Evolutionary conservation across 1,140 invertebrate genomes (phyloP).

Genomic region (Ylistrum balloti): DNA sequence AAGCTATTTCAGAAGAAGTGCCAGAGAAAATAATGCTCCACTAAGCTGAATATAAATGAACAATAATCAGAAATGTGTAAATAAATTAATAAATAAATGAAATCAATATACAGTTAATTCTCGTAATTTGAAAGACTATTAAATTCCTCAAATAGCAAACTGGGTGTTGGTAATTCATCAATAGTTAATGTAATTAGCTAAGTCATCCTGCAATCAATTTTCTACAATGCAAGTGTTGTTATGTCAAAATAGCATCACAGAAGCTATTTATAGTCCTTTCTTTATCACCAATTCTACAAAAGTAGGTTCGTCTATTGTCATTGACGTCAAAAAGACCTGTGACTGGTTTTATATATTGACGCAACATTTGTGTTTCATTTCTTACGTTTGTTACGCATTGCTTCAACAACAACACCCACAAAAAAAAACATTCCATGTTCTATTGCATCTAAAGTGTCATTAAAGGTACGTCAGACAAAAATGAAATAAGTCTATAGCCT

Average conservation of each 20-base stretch:
- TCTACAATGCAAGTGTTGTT: neutral
- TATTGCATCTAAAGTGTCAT: neutral
- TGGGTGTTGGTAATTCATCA: neutral
- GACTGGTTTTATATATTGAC: slow-evolving; percentile 4
- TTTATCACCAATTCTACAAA: neutral
- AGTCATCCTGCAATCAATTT: neutral
- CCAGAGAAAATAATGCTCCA: no score
- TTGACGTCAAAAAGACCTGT: neutral
- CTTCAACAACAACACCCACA: neutral
- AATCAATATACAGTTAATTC: no score
- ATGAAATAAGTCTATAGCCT: neutral
- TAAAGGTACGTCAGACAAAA: neutral
- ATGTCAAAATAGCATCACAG: neutral
- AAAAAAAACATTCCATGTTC: neutral
- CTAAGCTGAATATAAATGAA: no score
- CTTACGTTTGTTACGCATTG: neutral
- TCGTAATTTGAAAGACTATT: neutral
- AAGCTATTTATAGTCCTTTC: neutral
- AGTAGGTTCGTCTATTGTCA: neutral
- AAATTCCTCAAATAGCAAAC: neutral
- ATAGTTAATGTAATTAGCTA: neutral
- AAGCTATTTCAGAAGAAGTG: no score
- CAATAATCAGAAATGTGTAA: no score
- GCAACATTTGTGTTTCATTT: neutral
- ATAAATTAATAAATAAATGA: no score